Conservation (phyloP, 2,113 vertebrate genomes). For the Anthoscopus minutus region DNA sequence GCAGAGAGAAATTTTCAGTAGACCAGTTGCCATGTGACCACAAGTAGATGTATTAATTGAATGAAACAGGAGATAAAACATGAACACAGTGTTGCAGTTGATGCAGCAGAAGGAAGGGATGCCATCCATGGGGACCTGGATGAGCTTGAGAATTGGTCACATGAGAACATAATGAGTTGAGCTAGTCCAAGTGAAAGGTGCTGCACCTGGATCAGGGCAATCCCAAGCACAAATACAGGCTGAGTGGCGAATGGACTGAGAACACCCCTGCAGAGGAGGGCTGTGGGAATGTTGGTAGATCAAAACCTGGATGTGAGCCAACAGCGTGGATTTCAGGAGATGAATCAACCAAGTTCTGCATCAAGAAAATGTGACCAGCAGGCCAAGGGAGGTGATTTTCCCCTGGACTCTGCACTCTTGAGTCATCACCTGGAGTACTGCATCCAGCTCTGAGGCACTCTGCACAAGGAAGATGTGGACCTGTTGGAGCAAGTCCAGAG, state of each 20-base stretch:
- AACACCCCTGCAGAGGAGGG: not conserved
- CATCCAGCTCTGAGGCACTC: not conserved
- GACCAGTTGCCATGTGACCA: not conserved
- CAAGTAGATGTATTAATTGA: not conserved
- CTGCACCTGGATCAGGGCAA: not conserved
- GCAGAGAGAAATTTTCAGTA: not conserved
- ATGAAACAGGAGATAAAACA: not conserved
- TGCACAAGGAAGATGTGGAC: not conserved
- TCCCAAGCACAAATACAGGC: not conserved
- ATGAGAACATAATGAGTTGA: not conserved
- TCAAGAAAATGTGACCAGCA: not conserved
- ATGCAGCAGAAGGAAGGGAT: not conserved
- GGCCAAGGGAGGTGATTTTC: not conserved
- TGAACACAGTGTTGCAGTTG: not conserved
- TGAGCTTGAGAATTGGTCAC: not conserved
- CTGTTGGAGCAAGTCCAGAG: not conserved
- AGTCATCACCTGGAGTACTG: not conserved
- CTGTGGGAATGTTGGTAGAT: not conserved
- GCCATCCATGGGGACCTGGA: not conserved
- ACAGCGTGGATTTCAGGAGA: not conserved
- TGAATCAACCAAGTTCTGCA: not conserved
- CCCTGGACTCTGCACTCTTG: fast-evolving
- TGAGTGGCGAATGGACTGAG: not conserved
- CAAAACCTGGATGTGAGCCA: not conserved
- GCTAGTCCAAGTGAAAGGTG: not conserved